A percentile compares a stretch with the other conserved stretches of the same genome.
Conservation (phyloP, 2,113 vertebrate genomes). For the Ochotona curzoniae region DNA sequence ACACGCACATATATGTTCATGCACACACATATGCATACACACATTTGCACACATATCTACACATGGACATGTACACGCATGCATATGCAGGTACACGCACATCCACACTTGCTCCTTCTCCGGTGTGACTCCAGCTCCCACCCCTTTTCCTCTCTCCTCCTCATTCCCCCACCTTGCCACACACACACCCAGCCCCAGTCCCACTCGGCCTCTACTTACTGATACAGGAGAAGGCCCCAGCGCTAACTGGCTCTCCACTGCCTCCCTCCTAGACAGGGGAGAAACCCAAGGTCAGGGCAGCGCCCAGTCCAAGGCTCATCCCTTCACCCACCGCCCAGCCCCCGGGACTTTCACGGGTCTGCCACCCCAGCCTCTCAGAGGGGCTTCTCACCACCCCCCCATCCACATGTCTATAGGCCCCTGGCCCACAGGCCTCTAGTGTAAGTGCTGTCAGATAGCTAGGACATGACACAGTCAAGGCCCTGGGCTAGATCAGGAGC, state of each 20-base stretch:
- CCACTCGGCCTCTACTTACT: slow-evolving; percentile 53
- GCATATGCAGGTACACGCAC: neutral
- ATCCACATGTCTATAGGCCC: neutral
- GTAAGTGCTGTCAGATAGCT: neutral
- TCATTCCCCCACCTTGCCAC: neutral
- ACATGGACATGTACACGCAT: neutral
- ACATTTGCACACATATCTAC: too few relatives aligned
- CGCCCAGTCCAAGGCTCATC: neutral
- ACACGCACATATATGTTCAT: neutral
- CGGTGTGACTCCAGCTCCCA: neutral
- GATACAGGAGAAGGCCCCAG: neutral
- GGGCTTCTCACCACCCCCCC: neutral
- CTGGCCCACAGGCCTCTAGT: neutral
- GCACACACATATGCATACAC: neutral
- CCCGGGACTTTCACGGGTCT: neutral
- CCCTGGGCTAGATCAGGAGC: neutral
- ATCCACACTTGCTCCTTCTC: neutral
- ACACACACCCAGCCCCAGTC: fast-evolving
- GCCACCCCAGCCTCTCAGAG: neutral
- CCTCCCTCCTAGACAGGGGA: slow-evolving; percentile 12
- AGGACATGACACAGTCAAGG: neutral
- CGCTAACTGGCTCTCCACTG: neutral
- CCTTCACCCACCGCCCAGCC: neutral
- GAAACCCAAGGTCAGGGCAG: neutral
- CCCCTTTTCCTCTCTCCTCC: neutral